phyloP scores from a whole-genome alignment of 2,888 invertebrate genomes.

The Stenodera caucasica region DNA sequence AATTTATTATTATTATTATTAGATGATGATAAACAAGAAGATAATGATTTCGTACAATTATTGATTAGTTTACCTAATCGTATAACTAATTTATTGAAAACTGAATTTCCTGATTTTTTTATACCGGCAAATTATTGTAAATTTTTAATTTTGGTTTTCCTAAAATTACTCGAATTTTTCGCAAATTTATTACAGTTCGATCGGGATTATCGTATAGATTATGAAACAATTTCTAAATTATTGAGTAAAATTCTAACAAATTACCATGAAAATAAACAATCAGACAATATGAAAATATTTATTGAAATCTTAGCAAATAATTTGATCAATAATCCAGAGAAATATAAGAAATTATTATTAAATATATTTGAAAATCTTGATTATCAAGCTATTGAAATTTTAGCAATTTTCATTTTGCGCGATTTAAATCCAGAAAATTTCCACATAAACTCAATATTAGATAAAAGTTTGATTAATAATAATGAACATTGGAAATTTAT shows the following conservation, averaged over 20 bases:
- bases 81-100: constrained; percentile 68
- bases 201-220: constrained; percentile 47
- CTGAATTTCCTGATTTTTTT: constrained; percentile 62
- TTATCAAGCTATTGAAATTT: constrained; percentile 62
- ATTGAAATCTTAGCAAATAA: constrained; percentile 60
- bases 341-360: constrained; percentile 57
- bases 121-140: constrained; percentile 62
- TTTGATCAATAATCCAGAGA: constrained; percentile 56
- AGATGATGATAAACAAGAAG: constrained; percentile 28
- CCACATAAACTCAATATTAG: constrained; percentile 58
- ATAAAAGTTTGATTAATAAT: constrained; percentile 55
- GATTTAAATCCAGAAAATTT: constrained; percentile 57
- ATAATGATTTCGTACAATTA: constrained; percentile 53
- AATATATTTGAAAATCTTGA: constrained; percentile 61
- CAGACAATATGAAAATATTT: constrained; percentile 58
- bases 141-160: constrained; percentile 63
- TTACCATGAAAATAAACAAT: constrained; percentile 58
- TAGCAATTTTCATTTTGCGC: constrained; percentile 62
- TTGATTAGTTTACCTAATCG: constrained; percentile 70
- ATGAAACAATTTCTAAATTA: constrained; percentile 47
- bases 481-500: constrained; percentile 69
- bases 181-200: constrained; percentile 50
- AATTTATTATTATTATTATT: constrained; percentile 57
- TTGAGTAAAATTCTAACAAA: constrained; percentile 65
- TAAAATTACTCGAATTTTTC: constrained; percentile 66